Conservation (phyloP, 2,888 invertebrate species). For the Tetragonula carbonaria region DNA sequence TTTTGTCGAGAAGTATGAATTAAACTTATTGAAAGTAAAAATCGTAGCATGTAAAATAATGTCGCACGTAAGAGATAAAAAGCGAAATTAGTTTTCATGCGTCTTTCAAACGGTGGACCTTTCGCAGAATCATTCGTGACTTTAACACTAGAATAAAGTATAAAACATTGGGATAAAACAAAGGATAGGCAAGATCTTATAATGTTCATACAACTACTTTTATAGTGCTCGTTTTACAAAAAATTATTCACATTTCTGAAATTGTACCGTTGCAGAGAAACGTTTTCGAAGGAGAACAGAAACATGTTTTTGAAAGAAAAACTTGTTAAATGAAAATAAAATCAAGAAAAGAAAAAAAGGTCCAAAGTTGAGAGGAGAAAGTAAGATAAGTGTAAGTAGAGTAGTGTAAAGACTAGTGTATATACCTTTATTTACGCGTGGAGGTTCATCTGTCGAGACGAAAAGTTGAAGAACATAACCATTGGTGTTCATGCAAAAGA, state of each 20-base stretch:
- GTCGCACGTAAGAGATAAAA: constrained; percentile 18
- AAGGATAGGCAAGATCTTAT: too few relatives aligned
- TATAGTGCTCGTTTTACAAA: too few relatives aligned
- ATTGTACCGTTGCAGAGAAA: too few relatives aligned
- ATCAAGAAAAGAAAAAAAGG: constrained; percentile 22
- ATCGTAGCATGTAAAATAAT: neutral
- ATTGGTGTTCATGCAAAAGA: constrained; percentile 83
- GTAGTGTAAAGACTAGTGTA: constrained; percentile 74
- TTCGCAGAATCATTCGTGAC: neutral
- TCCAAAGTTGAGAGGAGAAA: constrained; percentile 50
- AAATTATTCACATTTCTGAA: too few relatives aligned
- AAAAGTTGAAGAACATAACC: constrained; percentile 79
- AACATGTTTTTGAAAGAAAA: neutral
- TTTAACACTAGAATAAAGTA: neutral
- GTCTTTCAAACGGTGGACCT: constrained; percentile 44
- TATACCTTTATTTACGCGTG: constrained; percentile 82
- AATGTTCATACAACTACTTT: too few relatives aligned
- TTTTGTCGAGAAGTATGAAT: neutral
- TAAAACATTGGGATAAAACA: too few relatives aligned
- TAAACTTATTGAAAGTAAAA: neutral
- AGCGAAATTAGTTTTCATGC: constrained; percentile 46
- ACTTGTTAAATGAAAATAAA: neutral
- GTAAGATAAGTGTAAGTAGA: constrained; percentile 68
- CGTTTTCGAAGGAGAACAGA: neutral
- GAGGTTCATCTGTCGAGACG: constrained; percentile 81